Evolutionary conservation across 2,797 vertebrate genomes (phyloP).

Genomic region (Amphiprion clarkii): DNA sequence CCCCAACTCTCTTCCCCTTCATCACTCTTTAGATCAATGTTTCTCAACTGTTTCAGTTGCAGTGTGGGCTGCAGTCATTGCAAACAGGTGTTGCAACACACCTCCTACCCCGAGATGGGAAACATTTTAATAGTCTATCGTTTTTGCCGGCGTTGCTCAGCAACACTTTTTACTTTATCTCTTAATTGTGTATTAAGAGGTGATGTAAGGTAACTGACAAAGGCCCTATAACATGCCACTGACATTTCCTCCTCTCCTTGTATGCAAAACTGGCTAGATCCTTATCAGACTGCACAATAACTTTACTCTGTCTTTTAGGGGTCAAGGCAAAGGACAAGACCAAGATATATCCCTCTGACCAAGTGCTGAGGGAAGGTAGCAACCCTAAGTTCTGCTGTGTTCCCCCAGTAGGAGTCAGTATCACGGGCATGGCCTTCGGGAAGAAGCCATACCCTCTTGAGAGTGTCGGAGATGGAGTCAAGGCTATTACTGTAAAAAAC

Average conservation of each 20-base stretch:
- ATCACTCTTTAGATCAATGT: not conserved
- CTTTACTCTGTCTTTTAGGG: conserved; percentile 38
- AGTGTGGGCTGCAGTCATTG: not conserved
- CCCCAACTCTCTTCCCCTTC: not conserved
- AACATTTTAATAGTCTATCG: not conserved
- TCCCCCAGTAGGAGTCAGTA: conserved; percentile 38
- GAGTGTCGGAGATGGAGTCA: conserved; percentile 53
- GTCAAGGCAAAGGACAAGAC: too few species aligned
- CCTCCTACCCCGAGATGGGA: not conserved
- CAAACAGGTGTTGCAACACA: conserved; percentile 5
- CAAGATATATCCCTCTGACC: conserved; percentile 47
- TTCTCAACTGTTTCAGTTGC: conserved; percentile 14
- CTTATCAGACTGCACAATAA: not conserved
- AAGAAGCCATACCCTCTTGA: not conserved
- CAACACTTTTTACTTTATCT: not conserved
- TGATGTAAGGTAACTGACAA: not conserved
- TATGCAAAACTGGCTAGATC: too few species aligned
- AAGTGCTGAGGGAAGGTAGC: conserved; percentile 63
- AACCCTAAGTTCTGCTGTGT: conserved; percentile 74
- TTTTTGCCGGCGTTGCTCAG: not conserved
- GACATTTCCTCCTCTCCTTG: not conserved
- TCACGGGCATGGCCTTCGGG: conserved; percentile 49
- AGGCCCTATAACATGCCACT: not conserved
- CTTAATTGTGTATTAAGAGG: not conserved
- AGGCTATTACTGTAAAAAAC: conserved; percentile 61